Evolutionary conservation across 2,113 vertebrate genomes (phyloP).

Genomic region (Aspidoscelis tigris): DNA sequence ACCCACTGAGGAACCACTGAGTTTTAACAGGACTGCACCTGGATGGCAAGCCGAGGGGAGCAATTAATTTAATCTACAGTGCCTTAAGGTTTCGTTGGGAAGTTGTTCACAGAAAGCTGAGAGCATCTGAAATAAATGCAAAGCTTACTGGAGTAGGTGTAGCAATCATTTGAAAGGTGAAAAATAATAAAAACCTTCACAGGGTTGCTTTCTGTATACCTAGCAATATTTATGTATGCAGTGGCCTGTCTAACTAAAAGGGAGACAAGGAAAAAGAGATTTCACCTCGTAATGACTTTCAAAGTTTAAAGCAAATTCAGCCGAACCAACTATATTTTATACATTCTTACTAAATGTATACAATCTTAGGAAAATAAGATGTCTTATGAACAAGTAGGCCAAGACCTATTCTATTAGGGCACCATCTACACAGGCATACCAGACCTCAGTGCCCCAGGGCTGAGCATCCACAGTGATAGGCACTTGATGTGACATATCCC

Average conservation of each 20-base stretch:
- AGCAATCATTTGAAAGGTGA: constrained; percentile 4
- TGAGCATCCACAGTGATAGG: too few relatives aligned
- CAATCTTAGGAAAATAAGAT: neutral
- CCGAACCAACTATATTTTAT: neutral
- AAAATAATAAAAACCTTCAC: constrained; percentile 38
- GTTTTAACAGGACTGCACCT: constrained; percentile 89
- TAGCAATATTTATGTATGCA: constrained; percentile 3
- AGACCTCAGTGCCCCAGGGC: too few relatives aligned
- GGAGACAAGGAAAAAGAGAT: neutral
- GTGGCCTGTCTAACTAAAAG: neutral
- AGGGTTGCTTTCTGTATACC: neutral
- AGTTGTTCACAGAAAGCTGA: neutral
- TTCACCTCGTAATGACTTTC: neutral
- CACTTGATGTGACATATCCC: too few relatives aligned
- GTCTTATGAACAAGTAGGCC: neutral
- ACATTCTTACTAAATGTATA: neutral
- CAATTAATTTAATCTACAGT: neutral
- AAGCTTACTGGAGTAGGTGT: neutral
- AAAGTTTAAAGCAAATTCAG: neutral
- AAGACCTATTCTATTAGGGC: too few relatives aligned
- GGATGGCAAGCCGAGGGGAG: constrained; percentile 79
- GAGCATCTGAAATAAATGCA: neutral
- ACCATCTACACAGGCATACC: too few relatives aligned
- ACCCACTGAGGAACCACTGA: constrained; percentile 78
- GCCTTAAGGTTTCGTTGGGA: neutral